A percentile compares a stretch with the other conserved stretches of the same genome.
Evolutionary conservation across 2,113 vertebrate genomes (phyloP).

Genomic region (Limnothrissa miodon): DNA sequence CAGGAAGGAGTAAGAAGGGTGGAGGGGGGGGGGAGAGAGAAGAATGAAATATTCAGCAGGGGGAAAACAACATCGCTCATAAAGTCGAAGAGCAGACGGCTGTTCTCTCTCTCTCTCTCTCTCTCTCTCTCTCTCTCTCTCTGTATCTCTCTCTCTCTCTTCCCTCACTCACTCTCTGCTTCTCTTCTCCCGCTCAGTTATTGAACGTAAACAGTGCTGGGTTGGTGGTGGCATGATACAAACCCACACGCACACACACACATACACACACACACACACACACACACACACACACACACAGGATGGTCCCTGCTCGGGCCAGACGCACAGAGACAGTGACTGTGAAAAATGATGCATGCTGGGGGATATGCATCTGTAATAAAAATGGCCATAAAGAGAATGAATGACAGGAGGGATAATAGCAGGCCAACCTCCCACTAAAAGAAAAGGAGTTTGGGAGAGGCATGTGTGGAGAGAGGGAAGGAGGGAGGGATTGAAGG

Average conservation of each 20-base stretch:
- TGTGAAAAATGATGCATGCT: conserved; percentile 46
- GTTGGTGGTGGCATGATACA: not conserved
- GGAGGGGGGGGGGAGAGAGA: not conserved
- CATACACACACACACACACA: conserved; percentile 6
- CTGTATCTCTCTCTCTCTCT: not conserved
- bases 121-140: not conserved
- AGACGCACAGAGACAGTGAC: conserved; percentile 33
- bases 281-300: conserved; percentile 14
- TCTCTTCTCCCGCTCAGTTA: conserved; percentile 25
- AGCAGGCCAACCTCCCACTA: conserved; percentile 43
- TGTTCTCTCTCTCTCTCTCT: conserved; percentile 17
- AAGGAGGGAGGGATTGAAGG: not conserved
- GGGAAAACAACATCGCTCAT: conserved; percentile 35
- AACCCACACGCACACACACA: not conserved
- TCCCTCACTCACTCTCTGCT: not conserved
- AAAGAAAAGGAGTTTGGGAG: conserved; percentile 37
- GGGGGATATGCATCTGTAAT: conserved; percentile 49
- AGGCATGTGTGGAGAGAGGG: not conserved
- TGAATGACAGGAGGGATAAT: conserved; percentile 51
- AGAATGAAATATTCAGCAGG: conserved; percentile 43
- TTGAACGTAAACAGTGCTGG: conserved; percentile 44
- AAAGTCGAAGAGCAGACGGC: conserved; percentile 20
- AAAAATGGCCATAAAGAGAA: conserved; percentile 52
- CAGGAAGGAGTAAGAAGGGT: not conserved
- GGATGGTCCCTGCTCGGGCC: not conserved